Conservation (phyloP, 2,797 vertebrate genomes). For the Chaenodraco wilsoni region DNA sequence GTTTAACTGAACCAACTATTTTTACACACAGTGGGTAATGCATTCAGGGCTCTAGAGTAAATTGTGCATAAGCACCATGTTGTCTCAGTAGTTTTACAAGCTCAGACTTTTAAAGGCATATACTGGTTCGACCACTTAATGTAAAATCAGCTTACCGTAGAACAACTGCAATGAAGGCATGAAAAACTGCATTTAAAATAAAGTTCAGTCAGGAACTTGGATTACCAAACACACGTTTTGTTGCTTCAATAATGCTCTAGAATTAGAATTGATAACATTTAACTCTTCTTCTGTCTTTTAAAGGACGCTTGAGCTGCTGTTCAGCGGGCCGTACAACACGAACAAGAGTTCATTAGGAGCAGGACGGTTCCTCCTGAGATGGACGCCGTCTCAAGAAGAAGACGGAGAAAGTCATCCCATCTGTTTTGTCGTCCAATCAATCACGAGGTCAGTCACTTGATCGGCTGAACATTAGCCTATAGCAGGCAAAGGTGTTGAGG, state of each 20-base stretch:
- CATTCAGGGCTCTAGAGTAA: neutral
- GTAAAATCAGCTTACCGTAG: too few relatives aligned
- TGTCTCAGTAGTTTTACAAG: neutral
- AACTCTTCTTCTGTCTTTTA: neutral
- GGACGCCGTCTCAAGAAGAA: conserved; percentile 15
- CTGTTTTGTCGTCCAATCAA: conserved; percentile 43
- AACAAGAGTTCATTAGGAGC: neutral
- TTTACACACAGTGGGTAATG: neutral
- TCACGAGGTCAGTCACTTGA: conserved; percentile 1
- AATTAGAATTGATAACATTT: too few relatives aligned
- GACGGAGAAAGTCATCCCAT: conserved; percentile 31
- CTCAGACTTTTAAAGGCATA: neutral
- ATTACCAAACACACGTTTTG: too few relatives aligned
- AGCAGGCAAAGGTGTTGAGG: neutral
- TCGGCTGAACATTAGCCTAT: neutral
- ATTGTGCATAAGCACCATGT: neutral
- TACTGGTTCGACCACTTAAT: too few relatives aligned
- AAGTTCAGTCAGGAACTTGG: too few relatives aligned
- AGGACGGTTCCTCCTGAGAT: conserved; percentile 22
- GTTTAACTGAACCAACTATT: neutral
- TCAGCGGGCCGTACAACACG: conserved; percentile 21
- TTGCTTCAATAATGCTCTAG: too few relatives aligned
- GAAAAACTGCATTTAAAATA: too few relatives aligned
- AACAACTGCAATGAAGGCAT: too few relatives aligned
- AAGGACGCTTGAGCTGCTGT: conserved; percentile 40